phyloP scores from a whole-genome alignment of 92 coral and sea anemone species.

The Palythoa grandis region DNA sequence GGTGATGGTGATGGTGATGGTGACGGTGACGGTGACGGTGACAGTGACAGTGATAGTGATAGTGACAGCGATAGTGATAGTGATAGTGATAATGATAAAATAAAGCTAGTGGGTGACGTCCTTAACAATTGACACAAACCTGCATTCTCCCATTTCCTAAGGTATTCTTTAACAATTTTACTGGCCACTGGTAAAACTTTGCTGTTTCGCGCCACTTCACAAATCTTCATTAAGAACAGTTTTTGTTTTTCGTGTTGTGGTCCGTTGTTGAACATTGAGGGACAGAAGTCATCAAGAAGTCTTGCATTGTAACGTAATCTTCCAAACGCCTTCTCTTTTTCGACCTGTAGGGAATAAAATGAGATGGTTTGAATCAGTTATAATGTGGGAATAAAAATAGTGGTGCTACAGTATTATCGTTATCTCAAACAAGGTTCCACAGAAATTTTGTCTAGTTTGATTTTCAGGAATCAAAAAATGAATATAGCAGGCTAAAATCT shows the following conservation, averaged over 20 bases:
- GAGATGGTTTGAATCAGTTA: not conserved
- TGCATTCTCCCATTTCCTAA: slow-evolving; percentile 72
- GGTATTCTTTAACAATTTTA: slow-evolving; percentile 59
- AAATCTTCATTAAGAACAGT: slow-evolving; percentile 68
- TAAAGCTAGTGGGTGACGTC: too few species aligned
- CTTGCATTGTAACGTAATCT: slow-evolving; percentile 67
- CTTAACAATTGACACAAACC: slow-evolving; percentile 39
- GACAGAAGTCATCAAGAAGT: slow-evolving; percentile 68
- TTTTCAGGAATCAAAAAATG: too few species aligned
- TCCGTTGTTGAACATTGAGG: slow-evolving; percentile 83
- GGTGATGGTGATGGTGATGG: too few species aligned
- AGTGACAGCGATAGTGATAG: too few species aligned
- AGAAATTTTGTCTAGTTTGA: too few species aligned
- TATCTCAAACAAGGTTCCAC: not conserved
- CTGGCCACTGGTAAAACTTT: slow-evolving; percentile 58
- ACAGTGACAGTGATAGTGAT: too few species aligned
- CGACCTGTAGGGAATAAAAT: slow-evolving; percentile 45
- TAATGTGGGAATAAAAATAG: not conserved
- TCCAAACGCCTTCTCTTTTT: slow-evolving; percentile 84
- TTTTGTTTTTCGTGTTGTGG: slow-evolving; percentile 77
- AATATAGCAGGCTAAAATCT: too few species aligned
- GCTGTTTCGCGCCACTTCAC: slow-evolving; percentile 71
- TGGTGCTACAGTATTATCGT: not conserved
- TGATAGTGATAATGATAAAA: too few species aligned
- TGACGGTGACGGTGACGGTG: too few species aligned